These are phyloP conservation scores for Oplegnathus fasciatus DNA, from an alignment of 2,113 vertebrate genomes.

Conservation along the genomic window DNA sequence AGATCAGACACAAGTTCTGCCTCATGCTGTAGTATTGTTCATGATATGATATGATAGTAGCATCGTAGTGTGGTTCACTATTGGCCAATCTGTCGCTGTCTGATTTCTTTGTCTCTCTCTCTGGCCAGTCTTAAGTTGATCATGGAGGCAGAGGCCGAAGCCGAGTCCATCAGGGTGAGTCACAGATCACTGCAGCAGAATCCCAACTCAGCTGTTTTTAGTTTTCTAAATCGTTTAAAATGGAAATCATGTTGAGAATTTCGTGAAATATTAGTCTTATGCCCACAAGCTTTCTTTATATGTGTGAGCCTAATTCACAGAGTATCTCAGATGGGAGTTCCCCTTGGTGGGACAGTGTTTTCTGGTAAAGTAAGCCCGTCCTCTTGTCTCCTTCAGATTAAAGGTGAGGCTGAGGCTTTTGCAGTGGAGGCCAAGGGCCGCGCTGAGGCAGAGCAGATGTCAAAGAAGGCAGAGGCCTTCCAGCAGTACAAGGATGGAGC, in stretches of 20 bases:
- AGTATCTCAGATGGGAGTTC: not conserved
- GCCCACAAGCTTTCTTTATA: too few relatives aligned
- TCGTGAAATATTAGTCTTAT: not conserved
- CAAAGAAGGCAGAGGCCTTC: constrained; percentile 93
- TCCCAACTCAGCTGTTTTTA: not conserved
- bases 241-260: not conserved
- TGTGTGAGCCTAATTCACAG: not conserved
- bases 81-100: not conserved
- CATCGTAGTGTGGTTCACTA: too few relatives aligned
- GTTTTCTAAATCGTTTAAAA: not conserved
- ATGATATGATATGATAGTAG: not conserved
- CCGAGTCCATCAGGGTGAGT: constrained; percentile 90
- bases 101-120: not conserved
- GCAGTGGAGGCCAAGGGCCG: constrained; percentile 89
- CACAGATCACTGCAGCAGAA: not conserved
- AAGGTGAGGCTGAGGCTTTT: constrained; percentile 90
- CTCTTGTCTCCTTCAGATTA: constrained; percentile 64
- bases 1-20: not conserved
- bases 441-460: constrained; percentile 92
- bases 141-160: constrained; percentile 92
- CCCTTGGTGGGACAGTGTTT: not conserved
- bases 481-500: constrained; percentile 91
- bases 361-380: not conserved
- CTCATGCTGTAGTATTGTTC: not conserved
- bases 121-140: constrained; percentile 87